Conservation (phyloP, 2,888 invertebrate genomes). For the Phortica okadai region DNA sequence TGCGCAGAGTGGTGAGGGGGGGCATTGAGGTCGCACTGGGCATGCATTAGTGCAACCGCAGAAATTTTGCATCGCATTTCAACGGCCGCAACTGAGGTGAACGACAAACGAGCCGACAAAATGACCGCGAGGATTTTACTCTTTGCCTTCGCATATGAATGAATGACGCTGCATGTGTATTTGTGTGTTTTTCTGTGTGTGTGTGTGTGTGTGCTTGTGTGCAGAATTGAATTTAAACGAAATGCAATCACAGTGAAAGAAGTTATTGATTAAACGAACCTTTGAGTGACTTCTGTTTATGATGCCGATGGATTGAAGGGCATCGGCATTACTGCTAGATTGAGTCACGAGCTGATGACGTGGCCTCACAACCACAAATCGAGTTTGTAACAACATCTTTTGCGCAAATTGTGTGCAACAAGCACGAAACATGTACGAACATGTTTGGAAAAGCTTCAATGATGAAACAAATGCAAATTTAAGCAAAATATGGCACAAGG, state of each 20-base stretch:
- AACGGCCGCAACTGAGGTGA: conserved; percentile 16
- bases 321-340: not conserved
- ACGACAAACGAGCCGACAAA: conserved; percentile 29
- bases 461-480: conserved; percentile 5
- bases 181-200: not conserved
- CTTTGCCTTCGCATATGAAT: not conserved
- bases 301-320: not conserved
- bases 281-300: not conserved
- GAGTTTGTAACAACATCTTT: not conserved
- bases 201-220: not conserved
- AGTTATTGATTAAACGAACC: too few relatives aligned
- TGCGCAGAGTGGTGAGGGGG: not conserved
- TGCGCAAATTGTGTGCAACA: too few relatives aligned
- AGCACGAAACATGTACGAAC: not conserved
- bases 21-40: not conserved
- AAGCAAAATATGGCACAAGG: conserved; percentile 12
- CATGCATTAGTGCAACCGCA: conserved; percentile 31
- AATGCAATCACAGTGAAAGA: too few relatives aligned
- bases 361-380: not conserved
- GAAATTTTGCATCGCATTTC: conserved; percentile 34
- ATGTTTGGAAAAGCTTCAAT: not conserved
- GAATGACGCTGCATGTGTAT: not conserved
- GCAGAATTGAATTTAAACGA: too few relatives aligned
- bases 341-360: too few relatives aligned
- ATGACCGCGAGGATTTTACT: conserved; percentile 22